Evolutionary conservation across 23 tunicate species (phyloP), one percentile per base, ranked within the genome.

Genomic region (Clavelina lepadiformis): DNA sequence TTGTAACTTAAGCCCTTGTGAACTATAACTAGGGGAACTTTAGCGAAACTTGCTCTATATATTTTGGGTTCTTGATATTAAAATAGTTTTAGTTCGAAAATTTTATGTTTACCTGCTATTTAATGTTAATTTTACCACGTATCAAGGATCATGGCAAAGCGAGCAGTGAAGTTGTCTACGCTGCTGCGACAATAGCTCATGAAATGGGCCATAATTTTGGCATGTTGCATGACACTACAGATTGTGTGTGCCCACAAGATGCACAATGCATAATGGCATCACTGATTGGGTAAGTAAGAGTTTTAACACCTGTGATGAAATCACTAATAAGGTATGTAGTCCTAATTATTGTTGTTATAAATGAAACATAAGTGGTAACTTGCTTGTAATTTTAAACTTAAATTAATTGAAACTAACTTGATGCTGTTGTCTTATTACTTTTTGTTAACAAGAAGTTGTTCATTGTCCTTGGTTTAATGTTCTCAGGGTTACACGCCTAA

Each of bases 191-290:
- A 1, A 27, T 88, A 7, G 78, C 96, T 27, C 96, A 88, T 33
- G 96, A 79, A 33, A 88, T 88, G 87, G 96, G 96, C 3, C 96
- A 88, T 46, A 80, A 73, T 33, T 80, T 88, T 20, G 96, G 96
- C 4, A 74, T 88, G 87, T 56, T 59, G 19, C 96, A 88, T 35
- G 87, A 79, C 59, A 55, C 91, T n/a, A 24, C 51, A 1, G 82
- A 46, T 3, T 79, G 87, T 61, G 27, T 20, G 5, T 88, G 96
- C 67, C 66, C 82, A 8, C 35, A 31, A 41, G 52, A 19, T 8
- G 64, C 52, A 2, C 51, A 80, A 26, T 88, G 96, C 51, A 27
- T 88, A n/a, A 88, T 88, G 96, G 80, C 87, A 3, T 25, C 96
- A 35, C 38, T 52, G 4, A 25, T 37, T 8, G 33, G 47, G 72